phyloP scores from a whole-genome alignment of 2,113 vertebrate genomes.

The Dipodomys ordii region DNA sequence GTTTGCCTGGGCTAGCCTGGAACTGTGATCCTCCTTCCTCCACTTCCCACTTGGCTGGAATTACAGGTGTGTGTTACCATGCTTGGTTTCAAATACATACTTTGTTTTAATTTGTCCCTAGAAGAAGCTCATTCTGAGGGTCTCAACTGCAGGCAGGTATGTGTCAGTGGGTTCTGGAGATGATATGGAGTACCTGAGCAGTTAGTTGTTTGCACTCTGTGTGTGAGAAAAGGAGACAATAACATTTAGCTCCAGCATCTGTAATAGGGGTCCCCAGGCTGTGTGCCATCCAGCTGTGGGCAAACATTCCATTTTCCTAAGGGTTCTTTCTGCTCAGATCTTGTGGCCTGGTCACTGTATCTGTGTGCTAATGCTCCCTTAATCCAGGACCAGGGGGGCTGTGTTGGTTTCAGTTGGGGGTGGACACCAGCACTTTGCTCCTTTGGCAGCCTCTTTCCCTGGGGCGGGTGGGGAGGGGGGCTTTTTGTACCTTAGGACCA shows the following conservation, averaged over 20 bases:
- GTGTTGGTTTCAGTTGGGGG: fast-evolving
- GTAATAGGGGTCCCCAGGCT: neutral
- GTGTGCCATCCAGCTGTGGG: no score
- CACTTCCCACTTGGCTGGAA: no score
- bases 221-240: neutral
- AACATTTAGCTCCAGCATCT: no score
- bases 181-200: neutral
- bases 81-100: neutral
- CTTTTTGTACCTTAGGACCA: neutral
- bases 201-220: neutral
- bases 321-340: neutral
- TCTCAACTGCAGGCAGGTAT: neutral
- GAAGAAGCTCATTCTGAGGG: neutral
- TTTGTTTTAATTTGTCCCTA: neutral
- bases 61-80: no score
- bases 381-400: neutral
- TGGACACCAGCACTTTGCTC: neutral
- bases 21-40: no score
- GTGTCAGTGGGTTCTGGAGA: neutral
- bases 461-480: no score
- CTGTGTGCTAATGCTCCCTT: no score
- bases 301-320: neutral
- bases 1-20: no score
- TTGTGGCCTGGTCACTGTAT: neutral
- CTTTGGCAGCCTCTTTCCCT: neutral